Conservation (phyloP, 2,797 vertebrate genomes). For the Hydrophis major region DNA sequence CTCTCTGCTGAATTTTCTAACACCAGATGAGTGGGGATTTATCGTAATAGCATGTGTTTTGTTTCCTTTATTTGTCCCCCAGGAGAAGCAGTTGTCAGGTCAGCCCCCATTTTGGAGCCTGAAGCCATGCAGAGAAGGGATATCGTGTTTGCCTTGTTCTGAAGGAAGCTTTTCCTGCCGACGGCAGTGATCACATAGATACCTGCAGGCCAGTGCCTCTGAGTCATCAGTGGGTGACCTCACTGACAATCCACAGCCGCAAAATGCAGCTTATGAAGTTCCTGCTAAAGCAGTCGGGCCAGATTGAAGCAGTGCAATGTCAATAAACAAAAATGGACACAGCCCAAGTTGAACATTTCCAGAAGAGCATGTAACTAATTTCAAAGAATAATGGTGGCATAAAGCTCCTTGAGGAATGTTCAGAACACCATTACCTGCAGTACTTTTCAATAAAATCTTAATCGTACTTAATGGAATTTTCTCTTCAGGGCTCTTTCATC, state of each 20-base stretch:
- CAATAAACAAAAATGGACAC: conserved; percentile 42
- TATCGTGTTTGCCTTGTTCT: conserved; percentile 55
- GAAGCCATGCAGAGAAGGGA: conserved; percentile 64
- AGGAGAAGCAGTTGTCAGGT: conserved; percentile 68
- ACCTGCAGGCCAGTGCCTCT: conserved; percentile 65
- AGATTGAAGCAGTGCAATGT: conserved; percentile 42
- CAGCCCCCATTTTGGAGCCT: conserved; percentile 57
- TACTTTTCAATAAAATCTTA: conserved; percentile 52
- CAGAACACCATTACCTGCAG: conserved; percentile 46
- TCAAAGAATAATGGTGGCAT: conserved; percentile 41
- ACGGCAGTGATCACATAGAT: conserved; percentile 68
- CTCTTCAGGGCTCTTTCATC: conserved; percentile 29
- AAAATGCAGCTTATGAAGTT: conserved; percentile 55
- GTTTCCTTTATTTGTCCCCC: conserved; percentile 68
- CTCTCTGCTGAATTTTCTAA: conserved; percentile 67
- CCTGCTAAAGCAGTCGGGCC: conserved; percentile 37
- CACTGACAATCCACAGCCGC: conserved; percentile 64
- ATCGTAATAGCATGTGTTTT: conserved; percentile 63
- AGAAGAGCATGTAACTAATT: conserved; percentile 50
- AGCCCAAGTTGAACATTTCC: conserved; percentile 37
- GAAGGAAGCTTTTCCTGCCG: conserved; percentile 62
- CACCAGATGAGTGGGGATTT: conserved; percentile 64
- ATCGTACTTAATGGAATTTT: conserved; percentile 40
- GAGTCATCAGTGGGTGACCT: conserved; percentile 69
- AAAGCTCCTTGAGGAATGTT: conserved; percentile 47